Conservation (phyloP, 2,888 invertebrate species). For the Lasioglossum figueresi region DNA sequence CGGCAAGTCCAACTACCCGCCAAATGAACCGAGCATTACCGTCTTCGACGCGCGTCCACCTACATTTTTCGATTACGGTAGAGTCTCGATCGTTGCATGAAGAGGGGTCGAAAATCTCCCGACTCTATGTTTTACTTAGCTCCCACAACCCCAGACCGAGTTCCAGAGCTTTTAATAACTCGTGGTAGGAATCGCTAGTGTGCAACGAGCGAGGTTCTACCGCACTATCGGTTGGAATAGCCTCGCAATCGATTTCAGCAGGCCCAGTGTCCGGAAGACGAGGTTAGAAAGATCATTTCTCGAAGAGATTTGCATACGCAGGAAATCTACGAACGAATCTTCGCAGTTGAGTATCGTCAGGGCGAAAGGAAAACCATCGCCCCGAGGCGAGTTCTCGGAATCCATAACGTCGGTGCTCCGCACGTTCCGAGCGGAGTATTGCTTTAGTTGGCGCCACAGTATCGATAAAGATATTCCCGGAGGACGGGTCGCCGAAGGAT, state of each 20-base stretch:
- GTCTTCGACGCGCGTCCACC: background rate
- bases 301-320: background rate
- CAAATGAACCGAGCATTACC: conserved; percentile 11
- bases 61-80: background rate
- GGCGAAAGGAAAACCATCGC: background rate
- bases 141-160: too few species aligned
- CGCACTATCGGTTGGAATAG: background rate
- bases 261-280: background rate
- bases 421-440: conserved; percentile 18
- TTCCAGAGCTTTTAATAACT: too few species aligned
- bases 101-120: too few species aligned
- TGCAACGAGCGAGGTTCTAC: background rate
- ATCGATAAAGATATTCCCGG: conserved; percentile 31
- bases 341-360: conserved; percentile 10
- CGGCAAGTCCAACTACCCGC: conserved; percentile 7
- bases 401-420: conserved; percentile 29
- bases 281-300: conserved; percentile 33
- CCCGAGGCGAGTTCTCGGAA: conserved; percentile 21
- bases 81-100: background rate
- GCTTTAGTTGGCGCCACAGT: conserved; percentile 8
- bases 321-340: conserved; percentile 15
- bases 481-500: conserved; percentile 14
- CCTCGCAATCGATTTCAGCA: background rate
- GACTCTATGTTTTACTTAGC: too few species aligned
- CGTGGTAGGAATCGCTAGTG: too few species aligned